Base-by-base conservation (phyloP, 53 echinoderm and acorn worm genomes). In the Crossaster papposus region DNA sequence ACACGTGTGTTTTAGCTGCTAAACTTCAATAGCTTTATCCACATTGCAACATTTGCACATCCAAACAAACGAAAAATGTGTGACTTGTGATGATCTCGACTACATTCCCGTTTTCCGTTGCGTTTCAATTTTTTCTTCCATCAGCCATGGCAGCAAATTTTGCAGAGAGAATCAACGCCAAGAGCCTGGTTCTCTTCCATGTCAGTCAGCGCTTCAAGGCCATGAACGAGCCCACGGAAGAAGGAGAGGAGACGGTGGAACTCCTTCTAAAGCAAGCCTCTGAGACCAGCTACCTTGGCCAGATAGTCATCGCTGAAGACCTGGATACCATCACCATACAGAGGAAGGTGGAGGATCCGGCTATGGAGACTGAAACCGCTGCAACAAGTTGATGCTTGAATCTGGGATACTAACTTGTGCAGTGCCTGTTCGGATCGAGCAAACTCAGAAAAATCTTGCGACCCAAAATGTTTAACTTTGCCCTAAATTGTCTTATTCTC, bases 201-300 rank as follows among this genome's bases (percentile, higher is more conserved):
- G 90, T 93, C 77, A 93, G 93, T 85, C 93, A 93, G 36, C 84
- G 93, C 26, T 93, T 84, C 75, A 93, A 76, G 79, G 26, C 86
- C 14, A 8, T 51, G 17, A 50, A 72, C 1, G 78, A 84, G 51
- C 55, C 34, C 15, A 20, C 51, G 7, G 80, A 79, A 79, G 85
- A 78, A 6, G 91, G 85, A 12, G 85, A 85, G 15, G 77, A 80
- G 22, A 58, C 91, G 31, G 78, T 85, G 34, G 76, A 64, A 18
- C 38, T 84, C 30, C 70, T 91, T 13, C 44, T 85, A 15, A 50
- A 30, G 51, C 91, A 91, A 35, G 91, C 91, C 22, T 51, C 63
- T 22, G 85, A 78, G 78, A 75, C 64, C 15, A 50, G 28, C 50
- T 70, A 74, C 30, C 29, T 65, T 14, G 85, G 70, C 7, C 71